A percentile compares a stretch with the other conserved stretches of the same genome.
These are phyloP conservation scores for Dynastes grantii DNA, from an alignment of 2,888 invertebrate genomes.

Conservation along the genomic window DNA sequence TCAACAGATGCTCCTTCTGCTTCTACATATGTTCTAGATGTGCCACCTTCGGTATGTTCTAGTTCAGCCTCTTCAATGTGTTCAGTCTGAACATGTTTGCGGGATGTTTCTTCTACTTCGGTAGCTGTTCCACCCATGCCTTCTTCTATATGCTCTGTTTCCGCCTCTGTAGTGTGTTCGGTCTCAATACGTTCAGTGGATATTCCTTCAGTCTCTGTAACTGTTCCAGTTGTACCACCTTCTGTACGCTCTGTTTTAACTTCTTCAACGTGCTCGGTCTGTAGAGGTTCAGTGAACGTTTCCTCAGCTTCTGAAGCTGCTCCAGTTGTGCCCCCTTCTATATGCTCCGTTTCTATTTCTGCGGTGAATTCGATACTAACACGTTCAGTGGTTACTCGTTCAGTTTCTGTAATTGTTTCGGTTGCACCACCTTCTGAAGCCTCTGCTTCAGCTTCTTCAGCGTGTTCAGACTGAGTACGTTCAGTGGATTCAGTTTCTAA, in stretches of 20 bases:
- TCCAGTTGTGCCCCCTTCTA: neutral
- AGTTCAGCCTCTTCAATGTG: neutral
- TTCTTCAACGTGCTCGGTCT: constrained; percentile 20
- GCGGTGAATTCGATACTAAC: no score
- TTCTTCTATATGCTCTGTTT: neutral
- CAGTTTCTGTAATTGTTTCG: no score
- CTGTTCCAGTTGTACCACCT: no score
- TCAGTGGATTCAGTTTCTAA: neutral
- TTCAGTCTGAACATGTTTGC: no score
- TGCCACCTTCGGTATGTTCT: neutral
- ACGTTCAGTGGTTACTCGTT: no score
- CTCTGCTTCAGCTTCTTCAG: neutral
- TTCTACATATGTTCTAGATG: neutral
- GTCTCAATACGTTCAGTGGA: no score
- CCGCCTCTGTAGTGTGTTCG: neutral
- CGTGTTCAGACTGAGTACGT: neutral
- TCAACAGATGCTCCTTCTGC: neutral
- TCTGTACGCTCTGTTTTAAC: neutral
- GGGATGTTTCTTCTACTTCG: no score
- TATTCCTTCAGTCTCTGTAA: no score
- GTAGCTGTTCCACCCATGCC: no score
- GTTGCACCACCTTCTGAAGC: no score
- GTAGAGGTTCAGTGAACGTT: neutral
- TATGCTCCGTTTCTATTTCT: neutral
- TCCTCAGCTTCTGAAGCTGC: neutral